Evolutionary conservation across 2,888 invertebrate species (phyloP).

Genomic region (Dicroscelio sp.): DNA sequence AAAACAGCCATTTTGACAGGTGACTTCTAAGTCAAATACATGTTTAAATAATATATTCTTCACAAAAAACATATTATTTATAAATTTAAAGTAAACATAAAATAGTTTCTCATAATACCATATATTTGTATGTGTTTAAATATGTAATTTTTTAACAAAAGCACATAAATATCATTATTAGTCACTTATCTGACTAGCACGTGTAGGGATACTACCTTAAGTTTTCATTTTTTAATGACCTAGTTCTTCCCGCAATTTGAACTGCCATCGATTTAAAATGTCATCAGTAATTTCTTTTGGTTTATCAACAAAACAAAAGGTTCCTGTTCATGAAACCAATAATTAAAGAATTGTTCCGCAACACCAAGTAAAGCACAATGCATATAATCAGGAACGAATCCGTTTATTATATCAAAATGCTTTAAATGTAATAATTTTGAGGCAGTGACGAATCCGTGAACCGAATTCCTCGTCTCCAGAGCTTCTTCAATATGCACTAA

Average conservation of each 20-base stretch:
- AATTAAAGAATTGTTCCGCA: slow-evolving; percentile 46
- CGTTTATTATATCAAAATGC: slow-evolving; percentile 66
- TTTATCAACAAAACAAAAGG: neutral
- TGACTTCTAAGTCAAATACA: neutral
- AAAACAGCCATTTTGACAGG: no score
- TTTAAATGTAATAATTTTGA: slow-evolving; percentile 25
- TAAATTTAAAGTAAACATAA: no score
- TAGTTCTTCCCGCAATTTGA: slow-evolving; percentile 49
- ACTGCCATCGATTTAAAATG: slow-evolving; percentile 18
- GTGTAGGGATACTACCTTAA: no score
- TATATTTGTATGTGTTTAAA: no score
- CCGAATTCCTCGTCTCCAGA: neutral
- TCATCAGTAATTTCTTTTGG: neutral
- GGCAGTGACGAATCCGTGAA: neutral
- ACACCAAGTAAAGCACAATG: slow-evolving; percentile 61
- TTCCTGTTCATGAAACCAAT: slow-evolving; percentile 59
- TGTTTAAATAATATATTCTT: no score
- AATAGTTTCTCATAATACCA: no score
- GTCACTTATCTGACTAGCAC: no score
- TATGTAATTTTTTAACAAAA: no score
- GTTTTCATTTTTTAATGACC: slow-evolving; percentile 35
- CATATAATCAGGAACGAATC: slow-evolving; percentile 76
- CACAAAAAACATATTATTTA: no score
- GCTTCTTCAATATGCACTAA: slow-evolving; percentile 2
- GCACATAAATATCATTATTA: no score